phyloP scores from a whole-genome alignment of 2,888 invertebrate species.

The Drosophila hawaiiensis region DNA sequence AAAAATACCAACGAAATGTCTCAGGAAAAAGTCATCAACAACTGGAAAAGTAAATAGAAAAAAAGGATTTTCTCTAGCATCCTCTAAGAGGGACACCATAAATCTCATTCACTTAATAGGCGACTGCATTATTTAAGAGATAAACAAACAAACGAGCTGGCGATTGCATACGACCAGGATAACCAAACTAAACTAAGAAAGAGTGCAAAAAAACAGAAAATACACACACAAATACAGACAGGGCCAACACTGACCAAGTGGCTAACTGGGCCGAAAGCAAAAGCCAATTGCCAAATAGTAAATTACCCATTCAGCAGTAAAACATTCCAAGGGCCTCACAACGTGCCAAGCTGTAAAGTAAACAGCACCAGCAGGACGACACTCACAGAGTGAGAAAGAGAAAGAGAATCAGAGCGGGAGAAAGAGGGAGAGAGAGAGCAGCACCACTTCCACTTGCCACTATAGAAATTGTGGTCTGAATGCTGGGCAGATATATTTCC shows the following conservation, averaged over 20 bases:
- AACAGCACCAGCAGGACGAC: conserved; percentile 53
- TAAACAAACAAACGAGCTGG: conserved; percentile 74
- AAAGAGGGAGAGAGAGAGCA: neutral
- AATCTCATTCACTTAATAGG: conserved; percentile 79
- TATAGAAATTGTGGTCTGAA: conserved; percentile 61
- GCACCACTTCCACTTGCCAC: neutral
- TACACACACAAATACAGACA: conserved; percentile 13
- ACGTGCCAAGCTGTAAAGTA: conserved; percentile 65
- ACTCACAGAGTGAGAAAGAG: conserved; percentile 13
- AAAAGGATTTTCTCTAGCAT: conserved; percentile 31
- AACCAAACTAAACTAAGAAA: conserved; percentile 7
- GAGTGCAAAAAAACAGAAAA: neutral
- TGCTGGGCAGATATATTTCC: conserved; percentile 77
- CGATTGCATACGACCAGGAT: conserved; percentile 47
- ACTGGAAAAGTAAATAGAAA: conserved; percentile 25
- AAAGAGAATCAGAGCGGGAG: neutral
- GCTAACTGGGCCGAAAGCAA: conserved; percentile 72
- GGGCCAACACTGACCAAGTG: conserved; percentile 36
- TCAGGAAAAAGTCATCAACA: conserved; percentile 4
- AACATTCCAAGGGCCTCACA: conserved; percentile 67
- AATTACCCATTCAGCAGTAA: conserved; percentile 82
- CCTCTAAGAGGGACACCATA: conserved; percentile 57
- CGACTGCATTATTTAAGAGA: conserved; percentile 81
- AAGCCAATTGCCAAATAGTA: conserved; percentile 82
- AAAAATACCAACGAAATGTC: conserved; percentile 9